Conservation (phyloP, 1,140 invertebrate species). For the Glossosoma conforme region DNA sequence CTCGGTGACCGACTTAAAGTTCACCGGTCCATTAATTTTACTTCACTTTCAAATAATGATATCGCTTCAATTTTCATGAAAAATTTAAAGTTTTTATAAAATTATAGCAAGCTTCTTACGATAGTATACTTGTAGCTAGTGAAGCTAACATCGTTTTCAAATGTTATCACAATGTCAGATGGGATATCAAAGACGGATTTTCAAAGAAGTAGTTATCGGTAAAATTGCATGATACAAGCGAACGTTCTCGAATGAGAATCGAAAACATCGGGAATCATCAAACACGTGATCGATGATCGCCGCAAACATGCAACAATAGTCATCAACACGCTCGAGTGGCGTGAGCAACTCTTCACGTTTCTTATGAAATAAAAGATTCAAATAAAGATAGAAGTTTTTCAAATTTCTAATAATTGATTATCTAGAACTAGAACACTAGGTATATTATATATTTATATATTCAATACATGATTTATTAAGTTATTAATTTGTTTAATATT, state of each 20-base stretch:
- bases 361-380: too few species aligned
- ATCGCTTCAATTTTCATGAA: too few species aligned
- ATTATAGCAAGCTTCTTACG: not conserved
- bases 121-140: too few species aligned
- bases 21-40: too few species aligned
- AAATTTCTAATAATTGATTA: constrained; percentile 30
- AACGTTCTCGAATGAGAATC: too few species aligned
- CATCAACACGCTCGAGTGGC: too few species aligned
- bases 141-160: not conserved
- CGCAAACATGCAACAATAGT: constrained; percentile 6
- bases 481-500: constrained; percentile 31
- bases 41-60: too few species aligned
- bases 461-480: constrained; percentile 29
- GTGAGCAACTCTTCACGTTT: too few species aligned
- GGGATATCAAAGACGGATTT: not conserved
- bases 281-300: too few species aligned
- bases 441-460: constrained; percentile 31
- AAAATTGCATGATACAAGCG: not conserved
- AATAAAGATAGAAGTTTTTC: too few species aligned
- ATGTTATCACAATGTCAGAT: not conserved
- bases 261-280: too few species aligned
- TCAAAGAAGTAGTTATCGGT: not conserved
- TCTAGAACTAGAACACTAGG: constrained; percentile 30
- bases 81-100: not conserved
- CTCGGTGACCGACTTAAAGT: too few species aligned